A percentile compares a stretch with the other conserved stretches of the same genome.
Conservation (phyloP, 2,113 vertebrate genomes). For the Hippopotamus amphibius region DNA sequence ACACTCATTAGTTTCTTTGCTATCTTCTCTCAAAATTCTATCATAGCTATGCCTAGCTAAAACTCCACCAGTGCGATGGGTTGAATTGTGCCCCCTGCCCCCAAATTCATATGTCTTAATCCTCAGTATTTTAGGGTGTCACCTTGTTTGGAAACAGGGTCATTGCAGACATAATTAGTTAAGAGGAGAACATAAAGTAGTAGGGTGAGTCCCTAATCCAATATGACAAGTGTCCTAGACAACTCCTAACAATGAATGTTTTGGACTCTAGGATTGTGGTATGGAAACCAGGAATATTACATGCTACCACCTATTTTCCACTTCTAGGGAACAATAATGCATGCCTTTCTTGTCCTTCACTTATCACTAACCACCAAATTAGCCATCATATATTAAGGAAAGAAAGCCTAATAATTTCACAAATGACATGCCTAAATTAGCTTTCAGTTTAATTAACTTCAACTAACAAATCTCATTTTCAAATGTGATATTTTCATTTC, state of each 20-base stretch:
- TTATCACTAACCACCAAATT: background rate
- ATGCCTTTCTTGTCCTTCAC: background rate
- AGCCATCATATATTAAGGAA: background rate
- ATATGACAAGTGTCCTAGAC: background rate
- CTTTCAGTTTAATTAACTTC: conserved; percentile 17
- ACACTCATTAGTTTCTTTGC: background rate
- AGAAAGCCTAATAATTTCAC: background rate
- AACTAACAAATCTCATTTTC: background rate
- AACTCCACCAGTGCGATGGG: background rate
- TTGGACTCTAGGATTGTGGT: background rate
- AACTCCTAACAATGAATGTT: background rate
- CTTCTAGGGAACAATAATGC: background rate
- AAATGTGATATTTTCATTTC: background rate
- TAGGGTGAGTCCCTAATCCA: background rate
- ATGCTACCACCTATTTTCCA: background rate
- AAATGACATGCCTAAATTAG: background rate
- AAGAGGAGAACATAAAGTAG: background rate
- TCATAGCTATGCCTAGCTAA: background rate
- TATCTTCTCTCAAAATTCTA: background rate
- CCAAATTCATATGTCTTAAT: background rate
- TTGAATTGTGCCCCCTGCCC: background rate
- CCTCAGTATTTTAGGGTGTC: background rate
- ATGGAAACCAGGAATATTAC: background rate
- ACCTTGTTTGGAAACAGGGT: background rate
- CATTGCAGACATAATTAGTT: background rate